Percentiles rank a stretch among this genome's conserved stretches.
Evolutionary conservation across 2,113 vertebrate genomes (phyloP).

Genomic region (Platysteira castanea): DNA sequence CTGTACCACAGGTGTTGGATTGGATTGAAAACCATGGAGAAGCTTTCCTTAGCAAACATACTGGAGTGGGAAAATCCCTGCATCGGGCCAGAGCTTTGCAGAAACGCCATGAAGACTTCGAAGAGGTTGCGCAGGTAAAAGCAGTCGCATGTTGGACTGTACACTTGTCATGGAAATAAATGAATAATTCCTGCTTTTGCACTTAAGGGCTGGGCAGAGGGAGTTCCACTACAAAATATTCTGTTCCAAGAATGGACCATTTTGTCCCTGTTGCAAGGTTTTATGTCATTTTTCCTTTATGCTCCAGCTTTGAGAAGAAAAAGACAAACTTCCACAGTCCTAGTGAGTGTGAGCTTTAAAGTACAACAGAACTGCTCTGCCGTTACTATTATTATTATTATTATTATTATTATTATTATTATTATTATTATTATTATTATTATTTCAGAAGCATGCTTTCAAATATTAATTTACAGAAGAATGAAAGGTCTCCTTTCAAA

Average conservation of each 20-base stretch:
- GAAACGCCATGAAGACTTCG: constrained; percentile 97
- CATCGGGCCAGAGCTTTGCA: constrained; percentile 94
- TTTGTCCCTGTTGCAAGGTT: neutral
- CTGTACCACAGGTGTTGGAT: constrained; percentile 84
- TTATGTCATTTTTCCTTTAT: neutral
- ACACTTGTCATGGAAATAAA: neutral
- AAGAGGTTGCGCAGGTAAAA: constrained; percentile 95
- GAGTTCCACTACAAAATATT: neutral
- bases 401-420: neutral
- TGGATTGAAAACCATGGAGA: constrained; percentile 99
- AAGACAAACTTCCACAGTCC: neutral
- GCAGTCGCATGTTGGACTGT: neutral
- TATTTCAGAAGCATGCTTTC: neutral
- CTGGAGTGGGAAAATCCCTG: constrained; percentile 94
- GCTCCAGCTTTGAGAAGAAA: neutral
- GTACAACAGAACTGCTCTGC: neutral
- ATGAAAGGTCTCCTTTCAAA: neutral
- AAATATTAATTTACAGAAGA: neutral
- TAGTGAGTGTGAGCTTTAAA: neutral
- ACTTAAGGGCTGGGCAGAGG: neutral
- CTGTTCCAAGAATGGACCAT: neutral
- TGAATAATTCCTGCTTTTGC: neutral
- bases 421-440: neutral
- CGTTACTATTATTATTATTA: neutral
- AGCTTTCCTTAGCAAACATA: constrained; percentile 97